Percentiles rank a stretch among this genome's conserved stretches.
phyloP scores from a whole-genome alignment of 1,140 invertebrate genomes.

The Agrilus planipennis region DNA sequence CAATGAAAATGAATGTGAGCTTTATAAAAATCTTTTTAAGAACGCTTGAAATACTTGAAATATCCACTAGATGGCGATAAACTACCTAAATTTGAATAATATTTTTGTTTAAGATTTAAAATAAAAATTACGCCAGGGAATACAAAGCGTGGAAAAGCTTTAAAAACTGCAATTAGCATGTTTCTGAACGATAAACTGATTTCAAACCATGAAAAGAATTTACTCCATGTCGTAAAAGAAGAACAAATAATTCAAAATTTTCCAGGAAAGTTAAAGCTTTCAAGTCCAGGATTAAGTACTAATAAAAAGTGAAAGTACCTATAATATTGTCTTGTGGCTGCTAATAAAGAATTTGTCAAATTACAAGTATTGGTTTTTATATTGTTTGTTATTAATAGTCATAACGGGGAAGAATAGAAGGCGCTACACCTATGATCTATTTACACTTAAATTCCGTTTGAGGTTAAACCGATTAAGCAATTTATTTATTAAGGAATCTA shows the following conservation, averaged over 20 bases:
- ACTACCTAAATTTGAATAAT: slow-evolving; percentile 10
- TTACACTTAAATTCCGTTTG: too few relatives aligned
- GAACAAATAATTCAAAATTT: slow-evolving; percentile 87
- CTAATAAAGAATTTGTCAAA: too few relatives aligned
- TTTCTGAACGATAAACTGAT: slow-evolving; percentile 77
- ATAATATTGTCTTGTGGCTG: too few relatives aligned
- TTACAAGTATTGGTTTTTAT: too few relatives aligned
- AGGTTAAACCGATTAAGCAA: too few relatives aligned
- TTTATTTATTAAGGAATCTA: too few relatives aligned
- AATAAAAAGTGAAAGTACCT: too few relatives aligned
- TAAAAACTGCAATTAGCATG: slow-evolving; percentile 78
- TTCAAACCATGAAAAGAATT: slow-evolving; percentile 75
- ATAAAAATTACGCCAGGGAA: slow-evolving; percentile 91
- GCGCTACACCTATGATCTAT: too few relatives aligned
- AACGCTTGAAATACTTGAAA: background rate
- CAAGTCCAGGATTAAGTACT: slow-evolving; percentile 62
- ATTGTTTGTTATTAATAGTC: too few relatives aligned
- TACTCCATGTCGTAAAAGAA: slow-evolving; percentile 88
- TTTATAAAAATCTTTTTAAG: background rate
- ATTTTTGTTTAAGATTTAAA: slow-evolving; percentile 58
- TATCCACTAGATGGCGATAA: too few relatives aligned
- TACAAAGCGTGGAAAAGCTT: slow-evolving; percentile 92
- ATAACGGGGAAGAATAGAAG: too few relatives aligned
- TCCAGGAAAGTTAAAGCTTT: slow-evolving; percentile 96
- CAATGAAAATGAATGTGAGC: background rate